Conservation (phyloP, 2,797 vertebrate species). For the Urocyon cinereoargenteus region DNA sequence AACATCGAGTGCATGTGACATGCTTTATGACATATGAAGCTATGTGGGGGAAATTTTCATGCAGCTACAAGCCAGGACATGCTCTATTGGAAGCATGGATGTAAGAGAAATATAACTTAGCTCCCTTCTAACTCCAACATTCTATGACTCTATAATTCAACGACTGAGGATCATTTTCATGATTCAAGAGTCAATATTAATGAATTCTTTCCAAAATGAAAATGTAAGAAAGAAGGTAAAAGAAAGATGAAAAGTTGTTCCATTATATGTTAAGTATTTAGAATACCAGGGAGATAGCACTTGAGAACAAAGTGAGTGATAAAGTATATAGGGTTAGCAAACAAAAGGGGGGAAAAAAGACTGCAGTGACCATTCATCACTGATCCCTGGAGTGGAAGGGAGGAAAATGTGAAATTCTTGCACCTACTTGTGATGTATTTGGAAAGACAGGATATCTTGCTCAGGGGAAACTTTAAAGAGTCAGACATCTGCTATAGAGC, state of each 20-base stretch:
- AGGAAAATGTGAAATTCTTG: constrained; percentile 57
- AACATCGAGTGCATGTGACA: constrained; percentile 31
- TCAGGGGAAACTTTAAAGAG: constrained; percentile 72
- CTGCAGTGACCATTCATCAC: constrained; percentile 6
- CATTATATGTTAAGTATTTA: constrained; percentile 62
- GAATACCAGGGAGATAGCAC: constrained; percentile 3
- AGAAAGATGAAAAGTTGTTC: constrained; percentile 32
- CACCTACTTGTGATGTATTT: constrained; percentile 69
- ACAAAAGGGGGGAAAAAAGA: background rate
- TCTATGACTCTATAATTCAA: constrained; percentile 73
- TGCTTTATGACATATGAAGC: constrained; percentile 55
- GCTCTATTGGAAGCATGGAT: constrained; percentile 35
- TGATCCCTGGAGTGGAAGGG: constrained; percentile 24
- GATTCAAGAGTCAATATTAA: constrained; percentile 71
- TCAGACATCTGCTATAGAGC: constrained; percentile 68
- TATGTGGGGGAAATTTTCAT: background rate
- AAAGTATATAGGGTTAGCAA: constrained; percentile 22
- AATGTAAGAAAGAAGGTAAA: constrained; percentile 47
- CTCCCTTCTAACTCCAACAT: constrained; percentile 5
- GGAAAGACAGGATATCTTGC: constrained; percentile 71
- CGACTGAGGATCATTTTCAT: constrained; percentile 66
- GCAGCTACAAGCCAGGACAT: background rate
- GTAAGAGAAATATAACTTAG: constrained; percentile 58
- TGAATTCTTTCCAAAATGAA: constrained; percentile 59
- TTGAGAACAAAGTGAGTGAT: constrained; percentile 36